Evolutionary conservation across 1,140 invertebrate genomes (phyloP), one percentile per base, ranked within the genome.

Genomic region (Sesamia nonagrioides): DNA sequence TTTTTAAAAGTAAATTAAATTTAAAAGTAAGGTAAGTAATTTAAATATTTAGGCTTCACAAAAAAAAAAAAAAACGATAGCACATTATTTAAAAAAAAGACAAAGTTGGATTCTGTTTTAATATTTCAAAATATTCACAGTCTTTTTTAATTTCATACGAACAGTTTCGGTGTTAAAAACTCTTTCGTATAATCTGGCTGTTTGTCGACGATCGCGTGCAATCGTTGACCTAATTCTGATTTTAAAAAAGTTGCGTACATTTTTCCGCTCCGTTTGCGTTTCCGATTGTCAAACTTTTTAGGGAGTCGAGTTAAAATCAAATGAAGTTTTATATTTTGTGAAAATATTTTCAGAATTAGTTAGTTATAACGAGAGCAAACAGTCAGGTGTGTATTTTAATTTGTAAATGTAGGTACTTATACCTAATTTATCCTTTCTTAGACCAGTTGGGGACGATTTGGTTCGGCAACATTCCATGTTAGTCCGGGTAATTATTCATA

Each of bases 151-250:
- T 78, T 77, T 58, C 21, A 40, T 76, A 72, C 45, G 37, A 63
- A 68, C 58, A 78, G 13, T 50, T 61, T 40, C 35, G 50, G 33
- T 54, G 69, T 72, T 72, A 56, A 69, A 66, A 58, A 60, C 45
- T 74, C 33, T 60, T 66, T 78, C 33, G 42, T 76, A 54, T 42
- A 61, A 66, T 71, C 21, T 77, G 78, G 72, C 82, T 81, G 75
- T 82, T 84, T 81, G 77, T 58, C 54, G 73, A 56, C 77, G 73
- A 86, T 84, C 85, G 83, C 81, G 82, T 77, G 74, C 68, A 78
- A 72, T 81, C 77, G 73, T 82, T 82, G 87, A 86, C 84, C 84
- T 84, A 84, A 72, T 87, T 86, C 79, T 42, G 77, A 81, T 74
- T 80, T 87, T 85, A 83, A 89, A 27, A 87, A 83, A 83, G 82